Evolutionary conservation across 1,140 invertebrate species (phyloP).

Genomic region (Meloidogyne hapla): DNA sequence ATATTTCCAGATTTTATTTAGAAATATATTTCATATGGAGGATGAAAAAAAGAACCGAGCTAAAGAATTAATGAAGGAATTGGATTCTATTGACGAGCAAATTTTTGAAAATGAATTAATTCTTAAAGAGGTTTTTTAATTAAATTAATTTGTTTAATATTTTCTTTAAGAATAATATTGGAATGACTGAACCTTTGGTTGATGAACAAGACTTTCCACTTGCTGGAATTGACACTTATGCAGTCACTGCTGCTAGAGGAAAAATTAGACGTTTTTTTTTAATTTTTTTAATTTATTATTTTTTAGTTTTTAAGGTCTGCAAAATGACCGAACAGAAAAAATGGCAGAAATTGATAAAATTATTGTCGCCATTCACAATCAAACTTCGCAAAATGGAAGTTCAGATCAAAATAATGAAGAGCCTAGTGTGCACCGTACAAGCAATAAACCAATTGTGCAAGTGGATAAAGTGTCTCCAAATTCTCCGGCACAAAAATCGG

Average conservation of each 20-base stretch:
- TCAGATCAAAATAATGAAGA: not conserved
- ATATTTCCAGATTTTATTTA: too few species aligned
- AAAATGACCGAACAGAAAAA: constrained; percentile 74
- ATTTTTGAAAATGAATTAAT: constrained; percentile 1
- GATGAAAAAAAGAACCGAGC: not conserved
- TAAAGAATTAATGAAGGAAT: constrained; percentile 16
- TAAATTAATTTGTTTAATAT: not conserved
- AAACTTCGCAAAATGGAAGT: not conserved
- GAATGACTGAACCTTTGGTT: constrained; percentile 70
- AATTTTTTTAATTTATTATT: not conserved
- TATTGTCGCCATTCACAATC: not conserved
- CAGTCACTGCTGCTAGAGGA: not conserved
- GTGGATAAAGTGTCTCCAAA: constrained; percentile 13
- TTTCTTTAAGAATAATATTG: constrained; percentile 21
- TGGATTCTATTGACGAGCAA: constrained; percentile 21
- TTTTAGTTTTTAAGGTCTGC: not conserved
- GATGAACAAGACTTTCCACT: constrained; percentile 82
- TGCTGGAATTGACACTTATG: constrained; percentile 75
- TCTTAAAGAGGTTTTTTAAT: constrained; percentile 9
- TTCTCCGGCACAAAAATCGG: constrained; percentile 30
- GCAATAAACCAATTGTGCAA: not conserved
- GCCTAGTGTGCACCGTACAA: not conserved
- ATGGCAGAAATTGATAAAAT: constrained; percentile 79
- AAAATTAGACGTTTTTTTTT: constrained; percentile 21
- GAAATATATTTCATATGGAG: too few species aligned